Conservation (phyloP, 1,140 invertebrate species). For the Nixonia krombeini region DNA sequence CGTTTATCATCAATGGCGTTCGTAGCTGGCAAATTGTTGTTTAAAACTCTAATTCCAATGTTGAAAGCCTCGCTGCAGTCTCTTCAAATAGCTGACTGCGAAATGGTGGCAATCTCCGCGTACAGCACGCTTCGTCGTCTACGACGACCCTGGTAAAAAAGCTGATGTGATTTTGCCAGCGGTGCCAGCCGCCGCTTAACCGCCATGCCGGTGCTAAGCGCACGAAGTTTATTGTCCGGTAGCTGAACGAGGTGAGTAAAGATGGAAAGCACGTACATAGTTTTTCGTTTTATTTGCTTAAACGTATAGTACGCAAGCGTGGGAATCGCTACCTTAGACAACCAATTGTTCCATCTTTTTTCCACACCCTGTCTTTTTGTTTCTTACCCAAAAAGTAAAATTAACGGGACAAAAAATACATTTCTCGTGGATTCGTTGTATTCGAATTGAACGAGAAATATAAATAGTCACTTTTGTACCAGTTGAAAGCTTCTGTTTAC, state of each 20-base stretch:
- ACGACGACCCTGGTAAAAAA: constrained; percentile 42
- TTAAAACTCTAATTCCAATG: too few relatives aligned
- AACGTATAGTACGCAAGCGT: constrained; percentile 25
- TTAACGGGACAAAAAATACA: too few relatives aligned
- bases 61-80: neutral
- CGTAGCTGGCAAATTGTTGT: too few relatives aligned
- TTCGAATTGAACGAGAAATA: too few relatives aligned
- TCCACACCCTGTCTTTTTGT: too few relatives aligned
- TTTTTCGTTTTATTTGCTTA: constrained; percentile 37
- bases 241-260: constrained; percentile 7
- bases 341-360: too few relatives aligned
- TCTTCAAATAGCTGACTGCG: constrained; percentile 5
- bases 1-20: too few relatives aligned
- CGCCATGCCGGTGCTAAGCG: constrained; percentile 14
- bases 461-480: too few relatives aligned
- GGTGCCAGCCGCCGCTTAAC: constrained; percentile 27
- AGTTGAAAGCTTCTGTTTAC: too few relatives aligned
- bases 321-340: too few relatives aligned
- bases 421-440: too few relatives aligned
- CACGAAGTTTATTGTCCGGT: constrained; percentile 25
- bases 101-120: constrained; percentile 35
- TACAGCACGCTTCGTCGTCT: constrained; percentile 38
- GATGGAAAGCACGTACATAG: constrained; percentile 35
- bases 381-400: too few relatives aligned
- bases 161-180: constrained; percentile 42